Percentiles rank a stretch among this genome's conserved stretches.
phyloP scores from a whole-genome alignment of 2,113 vertebrate species.

The Marcusenius ussheri region DNA sequence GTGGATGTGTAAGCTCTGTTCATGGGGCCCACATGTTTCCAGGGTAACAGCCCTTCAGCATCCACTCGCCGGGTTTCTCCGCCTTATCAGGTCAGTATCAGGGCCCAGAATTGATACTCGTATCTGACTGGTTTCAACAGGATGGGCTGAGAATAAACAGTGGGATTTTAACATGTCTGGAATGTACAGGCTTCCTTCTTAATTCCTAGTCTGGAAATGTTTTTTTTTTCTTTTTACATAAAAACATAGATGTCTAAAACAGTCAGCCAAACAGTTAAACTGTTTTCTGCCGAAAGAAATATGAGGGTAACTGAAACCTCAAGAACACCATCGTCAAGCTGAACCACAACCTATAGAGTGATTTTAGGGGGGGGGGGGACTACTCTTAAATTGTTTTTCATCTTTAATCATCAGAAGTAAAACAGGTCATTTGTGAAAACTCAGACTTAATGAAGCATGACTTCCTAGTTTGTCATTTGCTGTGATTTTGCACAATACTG shows the following conservation, averaged over 20 bases:
- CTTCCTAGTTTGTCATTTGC: conserved; percentile 7
- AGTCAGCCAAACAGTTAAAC: neutral
- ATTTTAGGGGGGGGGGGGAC: neutral
- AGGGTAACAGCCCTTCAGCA: neutral
- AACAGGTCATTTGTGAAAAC: neutral
- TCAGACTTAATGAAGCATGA: neutral
- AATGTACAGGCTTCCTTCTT: neutral
- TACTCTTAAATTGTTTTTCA: neutral
- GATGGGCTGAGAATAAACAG: conserved; percentile 13
- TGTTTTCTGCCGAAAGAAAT: neutral
- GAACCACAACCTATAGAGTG: neutral
- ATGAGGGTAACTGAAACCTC: neutral
- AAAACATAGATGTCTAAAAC: neutral
- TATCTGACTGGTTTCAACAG: conserved; percentile 6
- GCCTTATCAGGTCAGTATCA: conserved; percentile 13
- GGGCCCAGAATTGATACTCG: conserved; percentile 3
- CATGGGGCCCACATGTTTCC: neutral
- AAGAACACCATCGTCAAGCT: neutral
- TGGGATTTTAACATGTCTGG: conserved; percentile 7
- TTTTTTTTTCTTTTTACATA: neutral
- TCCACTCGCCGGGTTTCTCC: neutral
- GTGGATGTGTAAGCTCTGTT: conserved; percentile 8
- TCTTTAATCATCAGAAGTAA: neutral
- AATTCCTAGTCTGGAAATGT: neutral
- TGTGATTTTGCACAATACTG: neutral